phyloP scores from a whole-genome alignment of 2,888 invertebrate genomes.

The Drosophila glabriapex region DNA sequence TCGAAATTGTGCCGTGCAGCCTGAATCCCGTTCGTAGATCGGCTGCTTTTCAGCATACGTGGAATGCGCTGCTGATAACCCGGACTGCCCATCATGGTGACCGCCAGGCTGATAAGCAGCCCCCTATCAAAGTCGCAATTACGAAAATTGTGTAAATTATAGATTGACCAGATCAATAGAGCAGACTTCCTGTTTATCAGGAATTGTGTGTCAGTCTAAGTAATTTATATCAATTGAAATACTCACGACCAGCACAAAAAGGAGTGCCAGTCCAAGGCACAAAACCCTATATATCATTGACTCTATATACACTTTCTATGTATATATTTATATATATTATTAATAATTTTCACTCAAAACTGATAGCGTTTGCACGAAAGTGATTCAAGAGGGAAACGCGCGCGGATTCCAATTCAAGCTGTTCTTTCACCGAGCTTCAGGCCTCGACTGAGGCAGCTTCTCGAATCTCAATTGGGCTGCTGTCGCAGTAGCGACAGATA shows the following conservation, averaged over 20 bases:
- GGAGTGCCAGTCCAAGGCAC: conserved; percentile 52
- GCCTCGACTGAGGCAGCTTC: conserved; percentile 70
- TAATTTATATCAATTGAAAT: conserved; percentile 34
- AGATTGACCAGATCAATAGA: conserved; percentile 24
- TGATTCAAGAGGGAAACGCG: conserved; percentile 9
- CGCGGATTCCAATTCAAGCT: conserved; percentile 37
- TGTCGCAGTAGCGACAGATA: conserved; percentile 13
- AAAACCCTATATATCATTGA: conserved; percentile 50
- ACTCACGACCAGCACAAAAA: conserved; percentile 60
- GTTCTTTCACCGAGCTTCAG: conserved; percentile 53
- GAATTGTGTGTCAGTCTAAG: conserved; percentile 6
- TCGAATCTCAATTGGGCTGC: conserved; percentile 66
- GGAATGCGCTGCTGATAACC: conserved; percentile 72
- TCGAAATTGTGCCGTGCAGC: conserved; percentile 86
- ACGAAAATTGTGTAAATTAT: conserved; percentile 22
- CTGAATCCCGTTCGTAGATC: conserved; percentile 68
- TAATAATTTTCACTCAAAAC: conserved; percentile 26
- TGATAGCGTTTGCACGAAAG: conserved; percentile 46
- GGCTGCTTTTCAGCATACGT: conserved; percentile 60
- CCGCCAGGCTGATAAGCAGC: conserved; percentile 75
- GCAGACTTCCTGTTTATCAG: conserved; percentile 26
- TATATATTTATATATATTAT: conserved; percentile 26
- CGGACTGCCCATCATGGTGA: conserved; percentile 46
- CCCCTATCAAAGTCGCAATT: conserved; percentile 70
- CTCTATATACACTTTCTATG: conserved; percentile 3